A percentile compares a stretch with the other conserved stretches of the same genome.
Evolutionary conservation across 2,113 vertebrate genomes (phyloP).

Genomic region (Parotia lawesii): DNA sequence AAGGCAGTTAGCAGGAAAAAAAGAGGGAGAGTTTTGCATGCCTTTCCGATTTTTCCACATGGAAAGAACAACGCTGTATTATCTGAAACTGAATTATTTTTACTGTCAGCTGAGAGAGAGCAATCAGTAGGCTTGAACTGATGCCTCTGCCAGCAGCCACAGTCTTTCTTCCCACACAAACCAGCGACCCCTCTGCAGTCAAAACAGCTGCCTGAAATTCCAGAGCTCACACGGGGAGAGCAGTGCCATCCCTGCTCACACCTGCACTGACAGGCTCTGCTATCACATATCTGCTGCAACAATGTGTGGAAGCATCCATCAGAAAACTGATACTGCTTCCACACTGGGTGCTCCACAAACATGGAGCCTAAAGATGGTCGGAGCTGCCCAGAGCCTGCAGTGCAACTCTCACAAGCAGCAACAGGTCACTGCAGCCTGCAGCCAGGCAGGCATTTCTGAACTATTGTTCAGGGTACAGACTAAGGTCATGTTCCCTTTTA

Average conservation of each 20-base stretch:
- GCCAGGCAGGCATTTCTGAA: conserved; percentile 22
- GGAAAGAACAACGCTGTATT: neutral
- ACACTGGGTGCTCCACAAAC: neutral
- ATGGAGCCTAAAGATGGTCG: accelerated
- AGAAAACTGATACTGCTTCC: neutral
- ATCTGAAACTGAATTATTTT: conserved; percentile 16
- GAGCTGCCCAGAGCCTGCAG: neutral
- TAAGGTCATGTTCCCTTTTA: conserved; percentile 47
- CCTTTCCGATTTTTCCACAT: conserved; percentile 27
- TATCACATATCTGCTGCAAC: neutral
- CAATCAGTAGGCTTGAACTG: neutral
- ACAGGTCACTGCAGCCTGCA: neutral
- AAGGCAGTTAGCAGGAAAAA: conserved; percentile 26
- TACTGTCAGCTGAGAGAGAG: neutral
- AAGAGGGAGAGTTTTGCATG: conserved; percentile 11
- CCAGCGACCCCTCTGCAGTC: accelerated
- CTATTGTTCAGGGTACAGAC: conserved; percentile 33
- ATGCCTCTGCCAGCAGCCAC: neutral
- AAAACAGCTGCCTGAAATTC: neutral
- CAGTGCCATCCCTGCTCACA: neutral
- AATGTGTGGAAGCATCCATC: accelerated
- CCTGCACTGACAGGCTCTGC: neutral
- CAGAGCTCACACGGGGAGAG: neutral
- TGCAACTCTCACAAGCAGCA: neutral
- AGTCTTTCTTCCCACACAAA: neutral